Conservation (phyloP, 2,888 invertebrate genomes). For the Epinotia bilunana region DNA sequence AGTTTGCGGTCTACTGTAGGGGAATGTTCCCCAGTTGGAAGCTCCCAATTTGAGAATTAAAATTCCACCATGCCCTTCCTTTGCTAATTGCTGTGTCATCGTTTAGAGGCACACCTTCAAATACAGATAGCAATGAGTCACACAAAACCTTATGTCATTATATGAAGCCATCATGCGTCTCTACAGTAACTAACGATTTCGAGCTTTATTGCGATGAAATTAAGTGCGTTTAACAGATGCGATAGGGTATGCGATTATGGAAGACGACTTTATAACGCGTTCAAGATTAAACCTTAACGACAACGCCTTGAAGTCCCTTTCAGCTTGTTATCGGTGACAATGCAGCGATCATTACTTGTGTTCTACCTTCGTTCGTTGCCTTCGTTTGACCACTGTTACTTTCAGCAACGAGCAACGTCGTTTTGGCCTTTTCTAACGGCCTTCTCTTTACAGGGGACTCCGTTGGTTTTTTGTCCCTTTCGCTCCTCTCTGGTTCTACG, state of each 20-base stretch:
- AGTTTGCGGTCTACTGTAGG: too few relatives aligned
- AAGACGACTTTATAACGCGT: background rate
- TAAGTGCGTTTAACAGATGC: background rate
- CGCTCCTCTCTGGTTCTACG: constrained; percentile 75
- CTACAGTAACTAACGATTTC: background rate
- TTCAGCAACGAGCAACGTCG: constrained; percentile 79
- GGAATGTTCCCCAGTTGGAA: too few relatives aligned
- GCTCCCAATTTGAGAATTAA: too few relatives aligned
- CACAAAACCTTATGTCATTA: background rate
- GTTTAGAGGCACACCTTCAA: background rate
- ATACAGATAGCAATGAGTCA: background rate
- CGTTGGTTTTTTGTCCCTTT: constrained; percentile 77
- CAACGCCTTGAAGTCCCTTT: constrained; percentile 10
- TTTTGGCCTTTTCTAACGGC: constrained; percentile 81
- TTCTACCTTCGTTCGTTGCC: constrained; percentile 79
- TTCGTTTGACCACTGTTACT: constrained; percentile 81
- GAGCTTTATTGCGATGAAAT: background rate
- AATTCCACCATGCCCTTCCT: background rate
- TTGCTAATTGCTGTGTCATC: background rate
- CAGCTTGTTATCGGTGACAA: constrained; percentile 34
- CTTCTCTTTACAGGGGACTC: constrained; percentile 78
- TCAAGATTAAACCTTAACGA: constrained; percentile 12
- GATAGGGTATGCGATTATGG: too few relatives aligned
- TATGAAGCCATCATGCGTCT: background rate
- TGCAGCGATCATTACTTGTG: constrained; percentile 22